phyloP scores from a whole-genome alignment of 1,140 invertebrate genomes.

The Saccostrea glomerata region DNA sequence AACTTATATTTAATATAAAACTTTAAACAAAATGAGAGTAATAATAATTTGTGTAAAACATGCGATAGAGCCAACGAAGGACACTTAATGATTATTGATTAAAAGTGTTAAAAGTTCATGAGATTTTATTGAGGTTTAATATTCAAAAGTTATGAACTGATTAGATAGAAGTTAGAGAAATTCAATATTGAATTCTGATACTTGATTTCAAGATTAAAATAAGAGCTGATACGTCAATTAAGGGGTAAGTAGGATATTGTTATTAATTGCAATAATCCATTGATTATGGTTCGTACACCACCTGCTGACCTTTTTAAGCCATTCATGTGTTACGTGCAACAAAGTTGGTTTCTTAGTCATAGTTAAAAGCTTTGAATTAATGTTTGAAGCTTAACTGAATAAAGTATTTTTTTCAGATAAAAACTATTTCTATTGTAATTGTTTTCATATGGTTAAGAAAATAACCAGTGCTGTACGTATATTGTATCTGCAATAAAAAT shows the following conservation, averaged over 20 bases:
- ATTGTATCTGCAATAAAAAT: no score
- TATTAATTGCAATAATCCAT: not conserved
- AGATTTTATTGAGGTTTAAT: not conserved
- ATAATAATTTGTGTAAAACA: no score
- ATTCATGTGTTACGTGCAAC: not conserved
- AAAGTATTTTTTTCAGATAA: no score
- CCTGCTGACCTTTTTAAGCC: not conserved
- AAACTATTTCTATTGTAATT: no score
- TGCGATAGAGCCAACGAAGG: no score
- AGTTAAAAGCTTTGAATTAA: not conserved
- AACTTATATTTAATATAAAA: no score
- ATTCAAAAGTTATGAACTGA: not conserved
- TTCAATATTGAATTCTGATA: not conserved
- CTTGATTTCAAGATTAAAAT: slow-evolving; percentile 15
- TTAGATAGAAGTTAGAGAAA: not conserved
- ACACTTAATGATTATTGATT: not conserved
- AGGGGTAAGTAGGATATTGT: not conserved
- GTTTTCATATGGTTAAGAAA: no score
- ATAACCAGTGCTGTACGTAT: no score
- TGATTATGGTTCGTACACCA: not conserved
- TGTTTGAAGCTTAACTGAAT: no score
- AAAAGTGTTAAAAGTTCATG: not conserved
- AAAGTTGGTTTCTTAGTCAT: not conserved
- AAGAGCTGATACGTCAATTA: not conserved
- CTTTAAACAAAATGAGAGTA: no score